Evolutionary conservation across 1,140 invertebrate species (phyloP).

Genomic region (Chironomus tepperi): DNA sequence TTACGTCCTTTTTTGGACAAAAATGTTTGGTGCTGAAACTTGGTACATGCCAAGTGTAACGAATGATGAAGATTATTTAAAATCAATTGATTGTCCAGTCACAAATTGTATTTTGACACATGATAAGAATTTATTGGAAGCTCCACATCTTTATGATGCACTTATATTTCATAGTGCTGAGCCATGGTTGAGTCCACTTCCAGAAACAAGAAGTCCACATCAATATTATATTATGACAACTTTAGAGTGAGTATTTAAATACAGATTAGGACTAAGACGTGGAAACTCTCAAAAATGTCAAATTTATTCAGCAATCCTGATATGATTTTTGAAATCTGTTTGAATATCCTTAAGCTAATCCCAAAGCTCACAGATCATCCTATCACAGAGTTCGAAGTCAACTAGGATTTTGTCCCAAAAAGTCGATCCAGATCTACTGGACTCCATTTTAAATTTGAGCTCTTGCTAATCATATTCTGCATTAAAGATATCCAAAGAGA

Average conservation of each 20-base stretch:
- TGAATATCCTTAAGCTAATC: too few relatives aligned
- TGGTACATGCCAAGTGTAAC: constrained; percentile 33
- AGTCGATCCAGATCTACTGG: too few relatives aligned
- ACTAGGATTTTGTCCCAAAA: too few relatives aligned
- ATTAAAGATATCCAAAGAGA: too few relatives aligned
- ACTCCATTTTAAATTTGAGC: too few relatives aligned
- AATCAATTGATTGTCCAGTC: constrained; percentile 31
- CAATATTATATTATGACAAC: constrained; percentile 34
- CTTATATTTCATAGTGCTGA: constrained; percentile 39
- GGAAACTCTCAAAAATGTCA: not conserved
- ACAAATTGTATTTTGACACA: constrained; percentile 34
- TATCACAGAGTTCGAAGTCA: too few relatives aligned
- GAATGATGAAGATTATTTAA: constrained; percentile 31
- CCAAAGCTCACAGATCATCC: too few relatives aligned
- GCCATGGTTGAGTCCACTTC: constrained; percentile 29
- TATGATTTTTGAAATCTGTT: too few relatives aligned
- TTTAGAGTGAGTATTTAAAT: constrained; percentile 31
- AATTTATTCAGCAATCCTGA: too few relatives aligned
- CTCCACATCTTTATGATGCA: constrained; percentile 37
- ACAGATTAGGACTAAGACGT: too few relatives aligned
- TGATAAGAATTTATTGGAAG: constrained; percentile 31
- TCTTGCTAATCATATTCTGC: too few relatives aligned
- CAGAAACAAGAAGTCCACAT: constrained; percentile 25
- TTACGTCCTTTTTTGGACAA: constrained; percentile 34
- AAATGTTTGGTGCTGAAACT: constrained; percentile 33